These are phyloP conservation scores for Anableps anableps DNA, from an alignment of 2,797 vertebrate species.

Conservation along the genomic window DNA sequence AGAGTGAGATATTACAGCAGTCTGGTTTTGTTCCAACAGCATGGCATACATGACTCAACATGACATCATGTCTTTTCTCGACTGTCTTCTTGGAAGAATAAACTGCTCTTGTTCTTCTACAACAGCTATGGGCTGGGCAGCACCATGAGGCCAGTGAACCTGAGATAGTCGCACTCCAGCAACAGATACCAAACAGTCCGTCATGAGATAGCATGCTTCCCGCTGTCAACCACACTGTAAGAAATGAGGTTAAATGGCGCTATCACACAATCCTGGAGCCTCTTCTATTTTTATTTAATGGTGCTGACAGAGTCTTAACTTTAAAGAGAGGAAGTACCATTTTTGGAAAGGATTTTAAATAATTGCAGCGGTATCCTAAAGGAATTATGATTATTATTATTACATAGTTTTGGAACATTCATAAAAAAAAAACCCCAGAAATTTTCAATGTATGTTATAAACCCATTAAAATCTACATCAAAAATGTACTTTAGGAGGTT, in stretches of 20 bases:
- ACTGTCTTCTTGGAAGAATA: constrained; percentile 61
- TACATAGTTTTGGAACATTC: constrained; percentile 48
- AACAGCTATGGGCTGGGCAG: constrained; percentile 63
- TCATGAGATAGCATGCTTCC: constrained; percentile 69
- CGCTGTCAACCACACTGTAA: constrained; percentile 67
- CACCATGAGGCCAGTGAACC: constrained; percentile 68
- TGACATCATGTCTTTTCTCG: constrained; percentile 75
- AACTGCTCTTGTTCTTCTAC: constrained; percentile 66
- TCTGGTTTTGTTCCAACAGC: constrained; percentile 54
- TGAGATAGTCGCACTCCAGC: constrained; percentile 74
- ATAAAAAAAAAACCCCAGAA: constrained; percentile 48
- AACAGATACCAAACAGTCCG: constrained; percentile 70
- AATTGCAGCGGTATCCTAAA: constrained; percentile 38
- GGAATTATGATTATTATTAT: constrained; percentile 43
- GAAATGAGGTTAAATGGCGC: constrained; percentile 80
- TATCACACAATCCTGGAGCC: constrained; percentile 73
- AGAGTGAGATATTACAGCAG: constrained; percentile 62
- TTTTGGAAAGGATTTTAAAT: constrained; percentile 73
- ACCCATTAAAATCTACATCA: constrained; percentile 40
- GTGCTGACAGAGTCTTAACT: constrained; percentile 74
- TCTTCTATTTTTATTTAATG: constrained; percentile 80
- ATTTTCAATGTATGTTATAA: constrained; percentile 36
- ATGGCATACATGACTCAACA: constrained; percentile 57
- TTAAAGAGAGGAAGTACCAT: constrained; percentile 50
- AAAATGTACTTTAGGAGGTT: constrained; percentile 46